phyloP scores from a whole-genome alignment of 1,140 invertebrate species.

The Artemia franciscana region DNA sequence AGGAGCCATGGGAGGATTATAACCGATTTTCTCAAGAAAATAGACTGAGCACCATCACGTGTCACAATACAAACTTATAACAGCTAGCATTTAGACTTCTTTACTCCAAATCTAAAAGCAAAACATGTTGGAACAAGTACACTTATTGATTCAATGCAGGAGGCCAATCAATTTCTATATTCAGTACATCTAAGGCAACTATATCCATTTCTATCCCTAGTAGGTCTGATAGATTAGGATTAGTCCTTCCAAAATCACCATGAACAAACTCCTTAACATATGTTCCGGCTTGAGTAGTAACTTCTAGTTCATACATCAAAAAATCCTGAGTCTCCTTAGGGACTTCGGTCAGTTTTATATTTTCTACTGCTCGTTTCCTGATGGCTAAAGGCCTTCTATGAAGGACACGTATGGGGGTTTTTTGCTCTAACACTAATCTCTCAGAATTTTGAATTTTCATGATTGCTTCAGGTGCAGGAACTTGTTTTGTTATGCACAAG shows the following conservation, averaged over 20 bases:
- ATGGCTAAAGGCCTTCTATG: slow-evolving; percentile 46
- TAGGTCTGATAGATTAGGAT: slow-evolving; percentile 37
- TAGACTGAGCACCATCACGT: no score
- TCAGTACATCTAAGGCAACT: slow-evolving; percentile 40
- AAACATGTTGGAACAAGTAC: no score
- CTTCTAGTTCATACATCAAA: slow-evolving; percentile 34
- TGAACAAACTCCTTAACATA: slow-evolving; percentile 95
- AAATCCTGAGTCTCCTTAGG: slow-evolving; percentile 20
- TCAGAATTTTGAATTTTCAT: slow-evolving; percentile 28
- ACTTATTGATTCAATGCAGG: background rate
- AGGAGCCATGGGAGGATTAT: no score
- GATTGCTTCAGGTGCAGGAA: slow-evolving; percentile 22
- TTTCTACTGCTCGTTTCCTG: slow-evolving; percentile 34
- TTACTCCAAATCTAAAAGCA: no score
- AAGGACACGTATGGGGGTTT: slow-evolving; percentile 59
- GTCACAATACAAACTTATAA: no score
- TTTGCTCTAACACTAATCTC: slow-evolving; percentile 30
- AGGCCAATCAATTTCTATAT: slow-evolving; percentile 9
- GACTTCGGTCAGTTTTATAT: slow-evolving; percentile 25
- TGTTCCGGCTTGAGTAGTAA: slow-evolving; percentile 75
- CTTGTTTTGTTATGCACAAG: slow-evolving; percentile 32
- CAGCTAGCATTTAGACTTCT: no score
- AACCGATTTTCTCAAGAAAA: no score
- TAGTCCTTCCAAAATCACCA: slow-evolving; percentile 71
- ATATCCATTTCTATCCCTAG: slow-evolving; percentile 34